These are phyloP conservation scores for Heteromormyrus szaboi DNA, from an alignment of 2,797 vertebrate genomes.

Conservation along the genomic window DNA sequence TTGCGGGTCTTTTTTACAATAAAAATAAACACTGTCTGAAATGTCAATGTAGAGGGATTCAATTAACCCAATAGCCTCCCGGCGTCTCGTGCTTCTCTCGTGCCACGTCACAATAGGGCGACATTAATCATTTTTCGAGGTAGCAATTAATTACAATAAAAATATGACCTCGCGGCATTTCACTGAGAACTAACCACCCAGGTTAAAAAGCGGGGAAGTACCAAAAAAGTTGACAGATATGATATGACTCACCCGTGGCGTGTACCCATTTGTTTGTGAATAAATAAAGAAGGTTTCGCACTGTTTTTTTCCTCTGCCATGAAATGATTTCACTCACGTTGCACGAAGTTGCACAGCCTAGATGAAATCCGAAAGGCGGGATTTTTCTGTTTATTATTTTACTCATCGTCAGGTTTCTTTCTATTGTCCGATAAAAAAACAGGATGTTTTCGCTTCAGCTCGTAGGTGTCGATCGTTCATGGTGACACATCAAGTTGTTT, in stretches of 20 bases:
- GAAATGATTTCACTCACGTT: slow-evolving; percentile 11
- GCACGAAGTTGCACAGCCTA: not conserved
- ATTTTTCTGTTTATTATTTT: not conserved
- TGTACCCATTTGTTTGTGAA: slow-evolving; percentile 18
- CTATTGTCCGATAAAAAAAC: slow-evolving; percentile 7
- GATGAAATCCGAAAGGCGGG: not conserved
- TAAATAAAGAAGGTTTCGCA: slow-evolving; percentile 8
- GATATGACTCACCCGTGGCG: slow-evolving; percentile 7
- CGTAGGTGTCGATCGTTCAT: slow-evolving; percentile 1
- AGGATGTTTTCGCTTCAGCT: slow-evolving; percentile 14
- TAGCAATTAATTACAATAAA: slow-evolving; percentile 9
- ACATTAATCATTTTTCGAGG: not conserved
- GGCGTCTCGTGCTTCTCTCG: not conserved
- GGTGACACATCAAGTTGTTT: not conserved
- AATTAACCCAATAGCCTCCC: not conserved
- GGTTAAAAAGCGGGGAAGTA: slow-evolving; percentile 15
- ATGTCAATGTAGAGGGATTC: not conserved
- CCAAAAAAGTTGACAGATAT: not conserved
- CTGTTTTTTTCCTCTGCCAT: not conserved
- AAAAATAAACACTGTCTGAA: not conserved
- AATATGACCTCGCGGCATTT: not conserved
- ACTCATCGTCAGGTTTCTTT: slow-evolving; percentile 4
- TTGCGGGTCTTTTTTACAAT: not conserved
- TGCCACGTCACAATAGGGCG: not conserved
- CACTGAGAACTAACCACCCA: slow-evolving; percentile 15